A percentile compares a stretch with the other conserved stretches of the same genome.
phyloP scores from a whole-genome alignment of 2,888 invertebrate species.

The Hymenopus coronatus region DNA sequence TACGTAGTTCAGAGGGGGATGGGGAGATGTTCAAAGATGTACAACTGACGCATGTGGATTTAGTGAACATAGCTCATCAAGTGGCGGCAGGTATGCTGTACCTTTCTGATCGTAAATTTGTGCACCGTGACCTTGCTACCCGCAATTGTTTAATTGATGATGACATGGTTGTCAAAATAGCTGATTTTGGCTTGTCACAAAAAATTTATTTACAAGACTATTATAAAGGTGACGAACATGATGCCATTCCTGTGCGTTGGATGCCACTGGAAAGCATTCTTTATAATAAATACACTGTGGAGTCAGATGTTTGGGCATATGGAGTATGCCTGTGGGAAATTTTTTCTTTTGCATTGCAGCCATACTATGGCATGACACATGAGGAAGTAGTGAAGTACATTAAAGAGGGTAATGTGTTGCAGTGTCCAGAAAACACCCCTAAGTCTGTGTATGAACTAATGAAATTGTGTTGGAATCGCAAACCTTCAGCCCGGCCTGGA shows the following conservation, averaged over 20 bases:
- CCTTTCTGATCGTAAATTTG: constrained; percentile 88
- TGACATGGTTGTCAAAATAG: constrained; percentile 92
- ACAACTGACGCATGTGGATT: constrained; percentile 73
- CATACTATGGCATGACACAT: constrained; percentile 96
- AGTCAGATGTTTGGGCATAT: constrained; percentile 97
- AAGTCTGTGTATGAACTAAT: constrained; percentile 84
- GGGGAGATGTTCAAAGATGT: constrained; percentile 60
- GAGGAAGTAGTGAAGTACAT: constrained; percentile 94
- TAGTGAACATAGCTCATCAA: constrained; percentile 82
- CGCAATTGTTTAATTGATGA: constrained; percentile 94
- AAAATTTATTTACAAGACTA: constrained; percentile 94
- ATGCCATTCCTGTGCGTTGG: constrained; percentile 96
- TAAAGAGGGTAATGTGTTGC: constrained; percentile 88
- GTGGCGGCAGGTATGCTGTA: constrained; percentile 95
- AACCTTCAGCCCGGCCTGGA: constrained; percentile 80
- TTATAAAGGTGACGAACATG: constrained; percentile 92
- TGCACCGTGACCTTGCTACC: constrained; percentile 93
- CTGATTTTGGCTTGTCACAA: constrained; percentile 94
- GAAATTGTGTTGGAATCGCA: constrained; percentile 90
- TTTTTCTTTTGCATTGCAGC: constrained; percentile 93
- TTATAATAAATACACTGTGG: constrained; percentile 93
- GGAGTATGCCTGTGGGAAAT: constrained; percentile 97
- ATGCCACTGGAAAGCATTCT: constrained; percentile 96
- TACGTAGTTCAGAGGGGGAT: constrained; percentile 62
- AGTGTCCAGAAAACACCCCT: constrained; percentile 88